Evolutionary conservation across 1,140 invertebrate genomes (phyloP).

Genomic region (Trachymyrmex septentrionalis): DNA sequence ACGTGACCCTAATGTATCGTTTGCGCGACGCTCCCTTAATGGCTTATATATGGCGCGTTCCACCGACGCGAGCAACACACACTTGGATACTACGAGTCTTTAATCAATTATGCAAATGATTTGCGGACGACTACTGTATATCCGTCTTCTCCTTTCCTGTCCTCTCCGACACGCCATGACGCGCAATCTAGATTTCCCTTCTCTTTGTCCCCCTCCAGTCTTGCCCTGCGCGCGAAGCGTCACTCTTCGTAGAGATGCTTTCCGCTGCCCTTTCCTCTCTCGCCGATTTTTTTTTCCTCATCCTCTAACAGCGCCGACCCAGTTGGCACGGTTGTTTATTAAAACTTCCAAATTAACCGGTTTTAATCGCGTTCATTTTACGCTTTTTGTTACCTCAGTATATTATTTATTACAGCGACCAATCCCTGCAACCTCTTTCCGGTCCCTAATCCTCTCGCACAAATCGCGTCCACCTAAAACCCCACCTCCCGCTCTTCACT

Average conservation of each 20-base stretch:
- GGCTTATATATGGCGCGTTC: slow-evolving; percentile 66
- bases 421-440: slow-evolving; percentile 33
- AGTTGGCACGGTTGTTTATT: slow-evolving; percentile 77
- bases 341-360: slow-evolving; percentile 82
- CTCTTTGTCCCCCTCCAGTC: slow-evolving; percentile 65
- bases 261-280: slow-evolving; percentile 31
- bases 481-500: background rate
- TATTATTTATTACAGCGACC: slow-evolving; percentile 70
- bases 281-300: slow-evolving; percentile 8
- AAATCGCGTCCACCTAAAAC: slow-evolving; percentile 50
- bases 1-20: slow-evolving; percentile 57
- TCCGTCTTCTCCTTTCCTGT: slow-evolving; percentile 24
- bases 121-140: slow-evolving; percentile 77
- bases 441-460: slow-evolving; percentile 54
- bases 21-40: slow-evolving; percentile 47
- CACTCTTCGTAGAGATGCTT: slow-evolving; percentile 49
- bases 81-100: slow-evolving; percentile 77
- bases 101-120: slow-evolving; percentile 86
- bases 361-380: slow-evolving; percentile 67
- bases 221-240: slow-evolving; percentile 9
- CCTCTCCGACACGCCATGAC: slow-evolving; percentile 57
- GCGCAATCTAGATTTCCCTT: slow-evolving; percentile 67
- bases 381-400: slow-evolving; percentile 62
- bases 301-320: slow-evolving; percentile 1
- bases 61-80: slow-evolving; percentile 34